Evolutionary conservation across 2,113 vertebrate species (phyloP), one percentile per base, ranked within the genome.

Genomic region (Ageneiosus marmoratus): DNA sequence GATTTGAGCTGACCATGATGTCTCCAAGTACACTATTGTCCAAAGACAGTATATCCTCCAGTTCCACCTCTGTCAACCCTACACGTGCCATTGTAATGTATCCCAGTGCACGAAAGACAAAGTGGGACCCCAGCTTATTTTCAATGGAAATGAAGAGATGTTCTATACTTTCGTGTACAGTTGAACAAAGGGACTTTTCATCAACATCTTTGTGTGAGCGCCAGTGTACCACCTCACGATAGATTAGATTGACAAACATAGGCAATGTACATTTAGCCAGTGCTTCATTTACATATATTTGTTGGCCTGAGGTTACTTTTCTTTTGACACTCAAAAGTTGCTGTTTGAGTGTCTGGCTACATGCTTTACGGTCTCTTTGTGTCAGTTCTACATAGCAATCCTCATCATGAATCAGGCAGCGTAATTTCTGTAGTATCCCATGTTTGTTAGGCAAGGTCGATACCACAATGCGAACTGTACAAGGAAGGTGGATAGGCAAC

Each of bases 161-260:
- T 84, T 99, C 97, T 84, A 99, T 99, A 83, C 97, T 98, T 83
- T 99, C 98, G 10, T 99, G 98, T 50, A 99, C 98, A 0, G 97
- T 99, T 53, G 97, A 95, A 75, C 95, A 96, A 84, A 99, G 93
- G 6, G 98, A 99, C 41, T 95, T 96, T 72, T 96, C 98, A 9
- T 99, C 95, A 8, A 99, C 98, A 10, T 99, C 98, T 92, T 96
- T 99, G 91, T 99, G 98, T 73, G 98, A 99, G 88, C 96, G 90
- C 98, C 98, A 99, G 62, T 96, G 95, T 78, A 95, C 95, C 80
- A 99, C 97, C 85, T 99, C 98, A 89, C 95, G 93, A 91, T 98
- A 99, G 85, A 98, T 99, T 87, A 99, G 93, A 86, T 99, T 99
- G 87, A 99, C 95, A 92, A 99, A 99, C 98, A 99, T 99, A 2